Evolutionary conservation across 2,113 vertebrate genomes (phyloP).

Genomic region (Taurulus bubalis): DNA sequence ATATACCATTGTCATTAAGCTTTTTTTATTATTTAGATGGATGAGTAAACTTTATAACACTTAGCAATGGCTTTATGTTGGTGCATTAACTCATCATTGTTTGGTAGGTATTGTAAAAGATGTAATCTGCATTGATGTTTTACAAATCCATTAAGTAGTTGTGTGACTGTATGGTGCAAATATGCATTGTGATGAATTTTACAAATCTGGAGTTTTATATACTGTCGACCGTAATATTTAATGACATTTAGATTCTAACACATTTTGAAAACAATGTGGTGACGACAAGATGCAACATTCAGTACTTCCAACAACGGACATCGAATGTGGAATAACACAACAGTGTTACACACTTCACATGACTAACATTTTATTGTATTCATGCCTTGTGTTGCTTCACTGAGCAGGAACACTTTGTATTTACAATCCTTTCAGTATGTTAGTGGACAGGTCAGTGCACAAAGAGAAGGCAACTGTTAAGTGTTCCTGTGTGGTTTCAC

Average conservation of each 20-base stretch:
- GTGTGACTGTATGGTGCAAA: background rate
- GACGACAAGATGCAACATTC: background rate
- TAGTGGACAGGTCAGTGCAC: slow-evolving; percentile 14
- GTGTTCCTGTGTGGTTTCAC: slow-evolving; percentile 28
- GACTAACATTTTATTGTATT: background rate
- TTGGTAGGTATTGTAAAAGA: background rate
- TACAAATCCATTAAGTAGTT: background rate
- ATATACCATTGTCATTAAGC: background rate
- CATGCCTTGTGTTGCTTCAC: background rate
- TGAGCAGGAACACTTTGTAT: slow-evolving; percentile 24
- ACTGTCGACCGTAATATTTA: background rate
- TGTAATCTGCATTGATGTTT: background rate
- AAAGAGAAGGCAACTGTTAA: slow-evolving; percentile 13
- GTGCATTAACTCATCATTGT: background rate
- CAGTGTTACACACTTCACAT: background rate
- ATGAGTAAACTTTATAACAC: background rate
- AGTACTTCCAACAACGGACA: no score
- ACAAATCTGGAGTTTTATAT: background rate
- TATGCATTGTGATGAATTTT: background rate
- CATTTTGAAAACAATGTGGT: background rate
- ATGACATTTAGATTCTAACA: background rate
- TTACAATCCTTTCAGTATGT: slow-evolving; percentile 5
- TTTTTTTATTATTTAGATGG: background rate
- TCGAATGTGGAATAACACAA: background rate
- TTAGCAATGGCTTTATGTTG: slow-evolving; percentile 1